Evolutionary conservation across 2,113 vertebrate genomes (phyloP).

Genomic region (Halcyon malimbica): DNA sequence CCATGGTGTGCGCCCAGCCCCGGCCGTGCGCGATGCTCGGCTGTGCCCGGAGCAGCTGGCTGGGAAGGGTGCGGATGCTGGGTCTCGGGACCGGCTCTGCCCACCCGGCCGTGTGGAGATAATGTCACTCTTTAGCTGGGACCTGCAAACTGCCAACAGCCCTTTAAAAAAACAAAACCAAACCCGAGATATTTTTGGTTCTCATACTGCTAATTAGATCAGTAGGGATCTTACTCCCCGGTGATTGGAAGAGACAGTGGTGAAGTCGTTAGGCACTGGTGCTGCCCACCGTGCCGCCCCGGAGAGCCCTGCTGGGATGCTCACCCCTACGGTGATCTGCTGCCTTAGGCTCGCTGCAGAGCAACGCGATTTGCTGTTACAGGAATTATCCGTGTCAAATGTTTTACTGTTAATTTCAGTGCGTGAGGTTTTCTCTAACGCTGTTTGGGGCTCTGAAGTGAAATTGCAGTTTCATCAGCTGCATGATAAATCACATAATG

Average conservation of each 20-base stretch:
- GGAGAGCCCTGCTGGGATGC: background rate
- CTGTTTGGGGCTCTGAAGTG: conserved; percentile 47
- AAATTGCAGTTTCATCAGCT: conserved; percentile 63
- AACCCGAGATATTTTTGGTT: background rate
- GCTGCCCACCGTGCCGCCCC: background rate
- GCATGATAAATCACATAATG: conserved; percentile 49
- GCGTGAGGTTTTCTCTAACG: conserved; percentile 7
- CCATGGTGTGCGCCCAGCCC: background rate
- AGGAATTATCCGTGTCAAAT: conserved; percentile 24
- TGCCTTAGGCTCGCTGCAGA: background rate
- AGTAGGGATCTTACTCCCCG: background rate
- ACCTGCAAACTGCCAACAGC: background rate
- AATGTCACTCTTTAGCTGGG: rapidly evolving
- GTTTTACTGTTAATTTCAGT: conserved; percentile 51
- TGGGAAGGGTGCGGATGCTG: background rate
- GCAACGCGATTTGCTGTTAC: background rate
- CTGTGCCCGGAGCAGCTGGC: background rate
- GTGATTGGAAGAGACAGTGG: background rate
- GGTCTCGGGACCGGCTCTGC: background rate
- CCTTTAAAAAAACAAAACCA: background rate
- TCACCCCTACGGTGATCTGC: background rate
- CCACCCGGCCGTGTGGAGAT: rapidly evolving
- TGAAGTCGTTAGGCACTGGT: background rate
- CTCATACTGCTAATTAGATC: background rate
- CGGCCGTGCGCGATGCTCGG: rapidly evolving